These are phyloP conservation scores for Galeopsomyia nigrocyanea DNA, from an alignment of 2,888 invertebrate genomes.

Conservation along the genomic window DNA sequence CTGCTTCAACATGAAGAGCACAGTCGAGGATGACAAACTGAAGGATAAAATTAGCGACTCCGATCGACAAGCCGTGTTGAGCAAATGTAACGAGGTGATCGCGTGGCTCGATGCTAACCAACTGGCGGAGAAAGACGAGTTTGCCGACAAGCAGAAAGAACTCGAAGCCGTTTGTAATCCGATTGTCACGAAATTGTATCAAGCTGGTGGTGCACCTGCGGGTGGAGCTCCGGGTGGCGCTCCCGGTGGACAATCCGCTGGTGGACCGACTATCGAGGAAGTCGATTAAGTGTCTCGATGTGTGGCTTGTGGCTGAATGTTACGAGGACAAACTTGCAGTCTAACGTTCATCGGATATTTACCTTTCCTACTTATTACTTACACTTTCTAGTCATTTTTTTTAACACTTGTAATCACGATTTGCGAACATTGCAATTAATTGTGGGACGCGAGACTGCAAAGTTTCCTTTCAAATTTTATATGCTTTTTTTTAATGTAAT, in stretches of 20 bases:
- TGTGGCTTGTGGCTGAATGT: slow-evolving; percentile 13
- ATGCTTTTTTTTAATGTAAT: slow-evolving; percentile 32
- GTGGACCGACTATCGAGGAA: slow-evolving; percentile 87
- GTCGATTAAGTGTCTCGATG: slow-evolving; percentile 76
- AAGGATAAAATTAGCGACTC: slow-evolving; percentile 72
- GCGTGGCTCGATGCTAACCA: slow-evolving; percentile 73
- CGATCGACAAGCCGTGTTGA: slow-evolving; percentile 71
- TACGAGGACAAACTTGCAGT: slow-evolving; percentile 12
- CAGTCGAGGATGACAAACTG: slow-evolving; percentile 92
- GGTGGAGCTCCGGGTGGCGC: slow-evolving; percentile 56
- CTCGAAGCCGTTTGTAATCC: slow-evolving; percentile 70
- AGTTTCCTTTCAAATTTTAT: slow-evolving; percentile 1
- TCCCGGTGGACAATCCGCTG: slow-evolving; percentile 52
- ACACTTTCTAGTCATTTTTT: background rate
- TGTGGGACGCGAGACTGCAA: background rate
- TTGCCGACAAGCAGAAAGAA: slow-evolving; percentile 75
- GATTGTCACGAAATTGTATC: slow-evolving; percentile 58
- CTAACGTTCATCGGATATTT: background rate
- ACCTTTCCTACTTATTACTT: background rate
- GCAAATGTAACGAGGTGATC: slow-evolving; percentile 72
- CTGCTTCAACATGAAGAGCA: slow-evolving; percentile 87
- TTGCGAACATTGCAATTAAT: background rate
- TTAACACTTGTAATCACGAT: slow-evolving; percentile 1
- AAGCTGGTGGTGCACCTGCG: slow-evolving; percentile 70
- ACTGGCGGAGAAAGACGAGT: slow-evolving; percentile 76